phyloP scores from a whole-genome alignment of 2,113 vertebrate genomes.

The Malurus cyaneus region DNA sequence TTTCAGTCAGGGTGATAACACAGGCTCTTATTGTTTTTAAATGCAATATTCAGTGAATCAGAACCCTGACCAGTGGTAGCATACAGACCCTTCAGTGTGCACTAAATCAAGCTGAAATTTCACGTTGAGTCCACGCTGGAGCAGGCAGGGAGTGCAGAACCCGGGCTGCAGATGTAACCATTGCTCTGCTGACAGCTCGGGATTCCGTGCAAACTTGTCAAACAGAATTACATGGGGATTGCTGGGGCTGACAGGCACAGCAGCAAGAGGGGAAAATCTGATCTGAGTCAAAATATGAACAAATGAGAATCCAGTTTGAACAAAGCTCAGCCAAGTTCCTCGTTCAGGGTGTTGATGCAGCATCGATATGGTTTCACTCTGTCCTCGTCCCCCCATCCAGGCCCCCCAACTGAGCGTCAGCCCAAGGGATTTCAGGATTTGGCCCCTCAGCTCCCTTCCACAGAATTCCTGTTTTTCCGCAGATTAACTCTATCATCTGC shows the following conservation, averaged over 20 bases:
- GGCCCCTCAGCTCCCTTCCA: neutral
- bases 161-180: neutral
- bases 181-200: neutral
- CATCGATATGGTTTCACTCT: neutral
- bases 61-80: neutral
- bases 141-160: neutral
- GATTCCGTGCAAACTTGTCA: neutral
- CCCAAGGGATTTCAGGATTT: neutral
- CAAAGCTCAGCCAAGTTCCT: neutral
- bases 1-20: neutral
- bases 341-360: neutral
- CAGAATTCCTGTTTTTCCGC: neutral
- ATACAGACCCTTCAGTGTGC: neutral
- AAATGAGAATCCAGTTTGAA: neutral
- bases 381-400: neutral
- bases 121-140: neutral
- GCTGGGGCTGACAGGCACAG: neutral
- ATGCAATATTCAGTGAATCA: neutral
- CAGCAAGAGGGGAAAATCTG: neutral
- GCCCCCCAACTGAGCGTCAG: neutral
- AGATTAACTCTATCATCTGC: neutral
- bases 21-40: rapidly evolving
- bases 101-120: neutral
- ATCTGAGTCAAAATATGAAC: neutral
- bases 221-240: neutral